phyloP scores from a whole-genome alignment of 2,113 vertebrate species.

The Ginglymostoma cirratum region DNA sequence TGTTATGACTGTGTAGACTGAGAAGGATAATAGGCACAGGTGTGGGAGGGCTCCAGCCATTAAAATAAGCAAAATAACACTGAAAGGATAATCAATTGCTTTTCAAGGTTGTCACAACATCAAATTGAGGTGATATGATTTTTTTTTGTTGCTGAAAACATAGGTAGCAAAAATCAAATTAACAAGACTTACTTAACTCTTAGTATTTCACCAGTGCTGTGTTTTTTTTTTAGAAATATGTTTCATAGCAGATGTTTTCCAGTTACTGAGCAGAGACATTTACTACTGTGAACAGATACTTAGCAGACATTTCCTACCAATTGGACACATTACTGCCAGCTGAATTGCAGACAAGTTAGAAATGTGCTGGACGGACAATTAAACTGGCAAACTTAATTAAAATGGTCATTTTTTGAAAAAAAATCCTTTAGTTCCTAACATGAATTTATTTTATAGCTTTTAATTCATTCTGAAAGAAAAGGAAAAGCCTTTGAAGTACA shows the following conservation, averaged over 20 bases:
- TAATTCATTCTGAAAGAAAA: background rate
- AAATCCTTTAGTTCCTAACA: background rate
- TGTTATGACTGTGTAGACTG: background rate
- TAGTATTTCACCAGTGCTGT: background rate
- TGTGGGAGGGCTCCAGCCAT: background rate
- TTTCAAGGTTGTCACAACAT: background rate
- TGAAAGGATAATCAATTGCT: background rate
- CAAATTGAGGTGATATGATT: background rate
- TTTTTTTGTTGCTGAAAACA: background rate
- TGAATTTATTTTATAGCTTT: background rate
- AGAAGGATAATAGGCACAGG: background rate
- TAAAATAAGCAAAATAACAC: background rate
- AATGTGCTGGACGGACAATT: background rate
- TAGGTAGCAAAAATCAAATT: background rate
- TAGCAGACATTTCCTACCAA: background rate
- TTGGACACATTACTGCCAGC: background rate
- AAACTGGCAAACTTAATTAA: background rate
- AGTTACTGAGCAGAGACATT: background rate
- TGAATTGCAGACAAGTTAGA: constrained; percentile 12
- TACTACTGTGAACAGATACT: background rate
- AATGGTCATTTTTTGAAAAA: background rate
- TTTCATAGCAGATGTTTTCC: background rate
- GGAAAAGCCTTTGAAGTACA: background rate
- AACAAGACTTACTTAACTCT: background rate
- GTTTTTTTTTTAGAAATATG: background rate